A percentile compares a stretch with the other conserved stretches of the same genome.
These are phyloP conservation scores for Temnothorax rugatulus DNA, from an alignment of 2,888 invertebrate genomes.

Conservation along the genomic window DNA sequence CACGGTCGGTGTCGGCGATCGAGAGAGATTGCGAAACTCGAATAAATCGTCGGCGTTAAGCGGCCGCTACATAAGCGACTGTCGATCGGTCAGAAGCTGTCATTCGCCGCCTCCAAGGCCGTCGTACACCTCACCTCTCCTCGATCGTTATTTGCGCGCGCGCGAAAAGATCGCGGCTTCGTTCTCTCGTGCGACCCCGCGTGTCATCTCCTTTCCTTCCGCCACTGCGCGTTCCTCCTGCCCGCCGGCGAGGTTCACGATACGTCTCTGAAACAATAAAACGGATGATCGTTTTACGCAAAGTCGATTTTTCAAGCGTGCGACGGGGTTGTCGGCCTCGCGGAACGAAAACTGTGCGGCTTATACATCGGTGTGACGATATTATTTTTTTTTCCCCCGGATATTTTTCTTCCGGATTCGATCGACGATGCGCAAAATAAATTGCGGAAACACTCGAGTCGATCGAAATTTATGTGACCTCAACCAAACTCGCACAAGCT, in stretches of 20 bases:
- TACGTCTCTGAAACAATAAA: constrained; percentile 61
- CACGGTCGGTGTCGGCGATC: constrained; percentile 66
- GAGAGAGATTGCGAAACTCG: constrained; percentile 68
- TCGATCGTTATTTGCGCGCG: constrained; percentile 56
- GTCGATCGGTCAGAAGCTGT: constrained; percentile 16
- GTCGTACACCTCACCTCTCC: constrained; percentile 24
- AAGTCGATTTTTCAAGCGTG: neutral
- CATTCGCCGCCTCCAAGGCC: constrained; percentile 62
- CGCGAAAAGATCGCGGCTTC: constrained; percentile 58
- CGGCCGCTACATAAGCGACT: neutral
- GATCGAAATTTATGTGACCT: neutral
- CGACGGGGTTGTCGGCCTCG: neutral
- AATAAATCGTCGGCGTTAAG: constrained; percentile 55
- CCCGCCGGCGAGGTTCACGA: constrained; percentile 20
- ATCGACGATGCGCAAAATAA: neutral
- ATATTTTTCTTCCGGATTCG: neutral
- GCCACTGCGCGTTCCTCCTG: constrained; percentile 32
- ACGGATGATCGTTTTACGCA: neutral
- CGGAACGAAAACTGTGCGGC: neutral
- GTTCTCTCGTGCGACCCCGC: constrained; percentile 50
- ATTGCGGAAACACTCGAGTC: neutral
- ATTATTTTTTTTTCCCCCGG: no score
- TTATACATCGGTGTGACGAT: neutral
- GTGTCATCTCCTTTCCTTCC: constrained; percentile 59
- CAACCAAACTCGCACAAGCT: no score